Base-by-base conservation (phyloP, 2,888 invertebrate genomes). In the Scaptomyza caliginosa region DNA sequence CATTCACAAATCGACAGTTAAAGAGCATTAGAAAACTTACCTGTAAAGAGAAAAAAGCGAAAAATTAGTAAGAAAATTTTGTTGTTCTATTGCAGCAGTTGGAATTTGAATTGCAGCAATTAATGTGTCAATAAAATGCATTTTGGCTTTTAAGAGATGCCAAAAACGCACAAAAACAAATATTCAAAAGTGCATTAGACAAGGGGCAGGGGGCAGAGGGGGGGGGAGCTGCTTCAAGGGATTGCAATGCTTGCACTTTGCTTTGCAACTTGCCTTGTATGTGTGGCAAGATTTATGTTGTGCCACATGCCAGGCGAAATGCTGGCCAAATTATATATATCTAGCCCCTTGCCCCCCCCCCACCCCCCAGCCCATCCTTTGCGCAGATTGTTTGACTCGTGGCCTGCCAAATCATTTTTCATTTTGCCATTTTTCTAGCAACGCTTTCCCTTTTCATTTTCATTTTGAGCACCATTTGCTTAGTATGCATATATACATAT, bases 71-170 rank as follows among this genome's bases (percentile, higher is more conserved):
- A 32, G 28, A 52, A 24, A 32, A n/a, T 4, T n/a, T 19, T 26
- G 24, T 16, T 24, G 23, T 59, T 13, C 13, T 56, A 39, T 36
- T 46, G 71, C 43, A 65, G 28, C 65, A 60, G 46, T 64, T 56
- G 72, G 65, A 80, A 80, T 80, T 86, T 80, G 84, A 86, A 80
- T 80, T 84, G 81, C 80, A 68, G 86, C 90, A 88, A 90, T 89
- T 89, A 89, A 89, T 89, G 81, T 90, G 89, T 89, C 89, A 89
- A 89, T 90, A 89, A 86, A 89, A 90, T 82, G 81, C 90, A 89
- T 90, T 89, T 90, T 59, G 84, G 80, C 81, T 86, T 81, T 86
- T 86, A 84, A 66, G 80, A 66, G 70, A 66, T 49, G 51, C 55
- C 45, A 46, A 42, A 46, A 52, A n/a, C n/a, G 4, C 16, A 19